Evolutionary conservation across 2,888 invertebrate genomes (phyloP).

Genomic region (Caenorhabditis sp.): DNA sequence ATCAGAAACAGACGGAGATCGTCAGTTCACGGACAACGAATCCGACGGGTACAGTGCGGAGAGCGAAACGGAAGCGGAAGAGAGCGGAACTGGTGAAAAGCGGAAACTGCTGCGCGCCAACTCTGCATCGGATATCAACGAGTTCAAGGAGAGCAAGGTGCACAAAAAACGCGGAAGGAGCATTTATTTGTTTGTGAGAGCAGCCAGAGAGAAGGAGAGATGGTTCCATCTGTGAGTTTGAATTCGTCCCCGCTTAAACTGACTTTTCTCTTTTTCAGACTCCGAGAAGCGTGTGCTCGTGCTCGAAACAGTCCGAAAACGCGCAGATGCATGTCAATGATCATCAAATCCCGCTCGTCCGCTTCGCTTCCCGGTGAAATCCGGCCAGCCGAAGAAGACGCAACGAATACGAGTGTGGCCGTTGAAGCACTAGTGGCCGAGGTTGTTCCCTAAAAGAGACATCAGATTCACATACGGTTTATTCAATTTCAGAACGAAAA

Average conservation of each 20-base stretch:
- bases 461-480: no score
- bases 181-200: constrained; percentile 86
- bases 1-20: constrained; percentile 25
- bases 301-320: constrained; percentile 42
- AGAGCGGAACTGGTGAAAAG: constrained; percentile 2
- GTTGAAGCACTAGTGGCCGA: constrained; percentile 44
- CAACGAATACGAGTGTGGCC: constrained; percentile 33
- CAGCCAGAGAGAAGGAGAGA: constrained; percentile 92
- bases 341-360: constrained; percentile 42
- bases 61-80: constrained; percentile 59
- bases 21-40: constrained; percentile 21
- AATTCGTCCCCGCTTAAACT: not conserved
- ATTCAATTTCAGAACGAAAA: constrained; percentile 24
- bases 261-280: constrained; percentile 36
- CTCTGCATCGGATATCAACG: constrained; percentile 63
- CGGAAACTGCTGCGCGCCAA: constrained; percentile 53
- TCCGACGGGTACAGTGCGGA: constrained; percentile 63
- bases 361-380: constrained; percentile 41
- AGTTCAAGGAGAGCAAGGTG: constrained; percentile 42
- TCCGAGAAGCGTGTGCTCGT: constrained; percentile 70
- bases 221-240: constrained; percentile 83
- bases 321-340: constrained; percentile 31
- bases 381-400: constrained; percentile 16
- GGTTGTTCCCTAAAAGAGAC: not conserved
- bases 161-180: constrained; percentile 55